phyloP scores from a whole-genome alignment of 2,113 vertebrate species.

The Callorhinus ursinus region DNA sequence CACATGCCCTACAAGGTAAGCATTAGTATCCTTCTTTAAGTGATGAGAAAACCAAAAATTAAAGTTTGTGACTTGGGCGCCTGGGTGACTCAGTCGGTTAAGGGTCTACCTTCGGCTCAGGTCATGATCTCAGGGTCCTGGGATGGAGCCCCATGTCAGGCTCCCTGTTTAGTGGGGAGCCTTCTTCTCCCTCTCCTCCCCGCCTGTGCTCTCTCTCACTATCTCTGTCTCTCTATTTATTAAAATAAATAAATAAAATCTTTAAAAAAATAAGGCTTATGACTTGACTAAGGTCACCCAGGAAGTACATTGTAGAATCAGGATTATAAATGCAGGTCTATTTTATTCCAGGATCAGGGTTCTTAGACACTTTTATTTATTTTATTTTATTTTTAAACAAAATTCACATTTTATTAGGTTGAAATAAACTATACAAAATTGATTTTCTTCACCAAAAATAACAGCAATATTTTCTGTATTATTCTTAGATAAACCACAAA shows the following conservation, averaged over 20 bases:
- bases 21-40: neutral
- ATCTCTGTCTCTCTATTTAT: neutral
- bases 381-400: too few relatives aligned
- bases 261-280: neutral
- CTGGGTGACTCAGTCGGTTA: neutral
- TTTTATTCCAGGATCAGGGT: neutral
- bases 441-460: too few relatives aligned
- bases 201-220: accelerated
- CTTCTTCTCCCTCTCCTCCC: neutral
- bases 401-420: too few relatives aligned
- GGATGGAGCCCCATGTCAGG: neutral
- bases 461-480: too few relatives aligned
- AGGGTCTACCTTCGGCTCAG: neutral
- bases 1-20: neutral
- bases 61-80: neutral
- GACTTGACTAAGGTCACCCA: neutral
- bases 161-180: neutral
- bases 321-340: neutral
- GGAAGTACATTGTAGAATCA: neutral
- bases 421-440: too few relatives aligned
- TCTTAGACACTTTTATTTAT: neutral
- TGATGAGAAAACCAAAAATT: neutral
- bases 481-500: too few relatives aligned
- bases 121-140: neutral
- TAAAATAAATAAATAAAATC: neutral